Conservation (phyloP, 1,140 invertebrate genomes). For the Hyposmocoma kahamanoa region DNA sequence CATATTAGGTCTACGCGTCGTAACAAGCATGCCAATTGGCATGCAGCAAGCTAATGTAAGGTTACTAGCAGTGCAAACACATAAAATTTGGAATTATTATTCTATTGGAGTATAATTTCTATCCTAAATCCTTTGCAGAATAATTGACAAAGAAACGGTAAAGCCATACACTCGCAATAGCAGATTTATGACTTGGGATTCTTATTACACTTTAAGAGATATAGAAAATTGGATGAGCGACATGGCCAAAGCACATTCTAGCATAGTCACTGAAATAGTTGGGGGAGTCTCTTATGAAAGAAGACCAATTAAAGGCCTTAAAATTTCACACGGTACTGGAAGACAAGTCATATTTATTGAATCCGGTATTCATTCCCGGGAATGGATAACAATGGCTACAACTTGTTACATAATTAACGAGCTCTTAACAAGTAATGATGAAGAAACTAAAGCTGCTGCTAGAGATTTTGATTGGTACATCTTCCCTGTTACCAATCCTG, state of each 20-base stretch:
- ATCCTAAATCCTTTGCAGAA: slow-evolving; percentile 30
- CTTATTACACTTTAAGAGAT: slow-evolving; percentile 69
- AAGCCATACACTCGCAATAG: slow-evolving; percentile 29
- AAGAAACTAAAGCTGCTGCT: slow-evolving; percentile 61
- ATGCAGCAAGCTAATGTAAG: no score
- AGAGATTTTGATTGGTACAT: slow-evolving; percentile 83
- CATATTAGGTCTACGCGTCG: background rate
- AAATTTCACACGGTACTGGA: slow-evolving; percentile 72
- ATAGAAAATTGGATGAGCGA: slow-evolving; percentile 63
- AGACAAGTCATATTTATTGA: slow-evolving; percentile 71
- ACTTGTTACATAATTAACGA: slow-evolving; percentile 77
- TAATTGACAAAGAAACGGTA: slow-evolving; percentile 41
- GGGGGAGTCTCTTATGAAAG: slow-evolving; percentile 75
- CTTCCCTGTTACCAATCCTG: slow-evolving; percentile 80
- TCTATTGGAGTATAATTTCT: background rate
- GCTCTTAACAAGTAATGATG: slow-evolving; percentile 68
- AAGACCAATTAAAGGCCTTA: slow-evolving; percentile 77
- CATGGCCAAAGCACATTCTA: slow-evolving; percentile 59
- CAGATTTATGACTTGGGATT: slow-evolving; percentile 58
- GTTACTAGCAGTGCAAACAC: no score
- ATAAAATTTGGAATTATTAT: background rate
- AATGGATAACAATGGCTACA: slow-evolving; percentile 80
- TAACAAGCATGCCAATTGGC: no score
- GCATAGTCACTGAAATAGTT: slow-evolving; percentile 57
- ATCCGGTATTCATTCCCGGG: slow-evolving; percentile 78